Base-by-base conservation (phyloP, 2,113 vertebrate species). In the Stigmatopora nigra region DNA sequence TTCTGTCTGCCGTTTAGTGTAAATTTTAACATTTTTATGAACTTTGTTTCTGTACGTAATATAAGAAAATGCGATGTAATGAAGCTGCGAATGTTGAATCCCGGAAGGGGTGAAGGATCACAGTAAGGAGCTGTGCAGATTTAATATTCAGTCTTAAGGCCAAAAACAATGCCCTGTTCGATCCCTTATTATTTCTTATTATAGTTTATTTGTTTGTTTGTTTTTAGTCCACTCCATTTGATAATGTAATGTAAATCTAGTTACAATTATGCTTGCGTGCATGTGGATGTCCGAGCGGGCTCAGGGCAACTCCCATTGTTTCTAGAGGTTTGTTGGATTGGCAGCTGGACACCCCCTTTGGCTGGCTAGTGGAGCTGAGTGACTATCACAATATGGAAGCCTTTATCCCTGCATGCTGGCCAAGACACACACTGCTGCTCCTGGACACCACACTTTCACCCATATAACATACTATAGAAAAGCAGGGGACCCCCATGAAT, bases 361-460 rank as follows among this genome's bases (percentile, higher is more conserved):
- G 68, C 65, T 68, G 69, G 55, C 56, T 12, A 73, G 69, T 75
- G 71, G 36, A 61, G 63, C 70, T 55, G 53, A 71, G 69, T 80
- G 77, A 80, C 71, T 71, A 71, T 47, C 63, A 63, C 51, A 81
- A 86, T 83, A 77, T 76, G 81, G 77, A 84, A 49, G 49, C 69
- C 62, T 82, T 78, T 83, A 77, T 77, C 35, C 46, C 35, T 17
- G 57, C 75, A 73, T 36, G n/a, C 65, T 72, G 75, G 76, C 75
- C 68, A 75, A 57, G 73, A 86, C 77, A 75, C 84, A 83, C 83
- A 79, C 78, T 74, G 66, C 61, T 81, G 78, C 74, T 25, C 68
- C 70, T 62, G 68, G 70, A 76, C 75, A 72, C 69, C 61, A 48
- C 72, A 63, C 57, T 71, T 73, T 78, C 72, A 81, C 75, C 70